phyloP scores from a whole-genome alignment of 2,113 vertebrate genomes.

The Rhinolophus sinicus region DNA sequence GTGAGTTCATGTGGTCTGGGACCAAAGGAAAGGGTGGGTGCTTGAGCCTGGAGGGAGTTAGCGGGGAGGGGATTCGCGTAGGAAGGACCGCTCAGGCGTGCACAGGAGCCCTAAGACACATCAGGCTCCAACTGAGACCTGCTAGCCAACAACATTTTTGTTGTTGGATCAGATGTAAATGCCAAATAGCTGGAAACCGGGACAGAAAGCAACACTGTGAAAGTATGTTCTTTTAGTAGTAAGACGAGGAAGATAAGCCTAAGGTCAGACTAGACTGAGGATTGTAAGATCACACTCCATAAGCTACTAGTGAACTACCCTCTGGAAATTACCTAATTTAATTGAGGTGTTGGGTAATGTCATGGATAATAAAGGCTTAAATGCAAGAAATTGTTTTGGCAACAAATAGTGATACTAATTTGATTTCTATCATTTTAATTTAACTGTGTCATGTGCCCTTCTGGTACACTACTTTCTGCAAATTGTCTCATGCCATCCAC shows the following conservation, averaged over 20 bases:
- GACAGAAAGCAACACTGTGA: neutral
- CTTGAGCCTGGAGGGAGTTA: neutral
- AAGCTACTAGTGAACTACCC: neutral
- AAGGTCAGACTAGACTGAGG: neutral
- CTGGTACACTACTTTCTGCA: neutral
- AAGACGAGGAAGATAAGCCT: neutral
- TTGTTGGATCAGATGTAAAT: neutral
- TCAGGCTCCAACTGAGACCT: neutral
- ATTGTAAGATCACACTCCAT: neutral
- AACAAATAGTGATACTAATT: conserved; percentile 61
- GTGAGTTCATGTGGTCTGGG: neutral
- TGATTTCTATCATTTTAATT: neutral
- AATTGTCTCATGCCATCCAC: neutral
- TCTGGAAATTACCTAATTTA: neutral
- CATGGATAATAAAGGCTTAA: neutral
- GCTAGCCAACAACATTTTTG: neutral
- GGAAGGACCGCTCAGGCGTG: neutral
- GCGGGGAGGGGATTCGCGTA: neutral
- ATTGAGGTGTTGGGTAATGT: neutral
- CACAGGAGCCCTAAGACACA: neutral
- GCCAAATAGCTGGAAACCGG: neutral
- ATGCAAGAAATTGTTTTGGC: conserved; percentile 77
- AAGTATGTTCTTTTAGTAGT: neutral
- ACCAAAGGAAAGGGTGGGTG: neutral
- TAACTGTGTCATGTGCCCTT: neutral